phyloP scores from a whole-genome alignment of 2,888 invertebrate genomes.

The Orthosia gracilis region DNA sequence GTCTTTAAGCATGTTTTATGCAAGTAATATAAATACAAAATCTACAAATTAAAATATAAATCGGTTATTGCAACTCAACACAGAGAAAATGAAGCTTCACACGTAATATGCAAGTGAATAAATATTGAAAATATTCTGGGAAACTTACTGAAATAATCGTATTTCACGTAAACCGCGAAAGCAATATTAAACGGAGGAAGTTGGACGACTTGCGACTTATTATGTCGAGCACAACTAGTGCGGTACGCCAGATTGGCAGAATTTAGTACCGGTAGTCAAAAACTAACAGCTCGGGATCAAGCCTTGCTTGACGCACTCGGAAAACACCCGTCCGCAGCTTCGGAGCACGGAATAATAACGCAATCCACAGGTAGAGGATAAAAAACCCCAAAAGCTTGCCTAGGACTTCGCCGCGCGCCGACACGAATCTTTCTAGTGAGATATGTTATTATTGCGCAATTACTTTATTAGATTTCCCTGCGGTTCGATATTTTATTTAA shows the following conservation, averaged over 20 bases:
- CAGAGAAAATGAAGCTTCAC: neutral
- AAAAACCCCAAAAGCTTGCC: neutral
- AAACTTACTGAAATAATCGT: slow-evolving; percentile 27
- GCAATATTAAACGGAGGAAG: neutral
- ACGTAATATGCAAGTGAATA: neutral
- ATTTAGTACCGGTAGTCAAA: too few relatives aligned
- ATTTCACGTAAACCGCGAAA: slow-evolving; percentile 16
- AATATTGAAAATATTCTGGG: too few relatives aligned
- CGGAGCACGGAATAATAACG: slow-evolving; percentile 5
- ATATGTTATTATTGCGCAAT: too few relatives aligned
- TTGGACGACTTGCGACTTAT: accelerated
- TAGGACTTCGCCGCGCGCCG: too few relatives aligned
- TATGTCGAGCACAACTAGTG: accelerated
- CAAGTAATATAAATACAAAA: neutral
- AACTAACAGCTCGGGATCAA: neutral
- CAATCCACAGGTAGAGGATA: too few relatives aligned
- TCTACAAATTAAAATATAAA: too few relatives aligned
- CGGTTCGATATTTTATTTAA: neutral
- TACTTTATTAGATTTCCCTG: neutral
- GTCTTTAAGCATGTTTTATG: too few relatives aligned
- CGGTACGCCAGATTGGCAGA: slow-evolving; percentile 9
- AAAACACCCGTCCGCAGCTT: neutral
- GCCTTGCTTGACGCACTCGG: neutral
- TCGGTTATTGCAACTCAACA: too few relatives aligned
- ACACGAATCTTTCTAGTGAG: neutral